phyloP scores from a whole-genome alignment of 2,888 invertebrate genomes.

The Bellardia pandia region DNA sequence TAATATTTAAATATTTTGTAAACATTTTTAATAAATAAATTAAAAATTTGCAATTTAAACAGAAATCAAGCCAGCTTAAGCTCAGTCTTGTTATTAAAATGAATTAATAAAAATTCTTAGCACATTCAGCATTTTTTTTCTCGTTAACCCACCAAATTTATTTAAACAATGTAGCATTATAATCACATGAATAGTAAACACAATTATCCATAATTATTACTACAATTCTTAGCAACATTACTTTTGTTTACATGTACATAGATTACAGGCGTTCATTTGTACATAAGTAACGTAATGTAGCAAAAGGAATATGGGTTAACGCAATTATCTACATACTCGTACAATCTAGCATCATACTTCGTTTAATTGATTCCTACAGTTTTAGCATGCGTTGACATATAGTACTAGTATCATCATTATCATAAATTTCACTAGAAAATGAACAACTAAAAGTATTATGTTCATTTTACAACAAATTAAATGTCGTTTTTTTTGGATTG shows the following conservation, averaged over 20 bases:
- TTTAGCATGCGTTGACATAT: constrained; percentile 24
- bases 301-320: constrained; percentile 29
- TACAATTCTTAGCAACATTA: neutral
- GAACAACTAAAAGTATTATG: neutral
- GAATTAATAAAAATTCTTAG: neutral
- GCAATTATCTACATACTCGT: constrained; percentile 4
- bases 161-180: neutral
- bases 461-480: constrained; percentile 28
- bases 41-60: no score
- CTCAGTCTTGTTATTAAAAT: neutral
- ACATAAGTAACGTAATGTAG: neutral
- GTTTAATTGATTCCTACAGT: constrained; percentile 24
- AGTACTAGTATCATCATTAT: neutral
- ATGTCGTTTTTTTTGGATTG: constrained; percentile 7
- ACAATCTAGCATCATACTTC: constrained; percentile 1
- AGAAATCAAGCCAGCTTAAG: no score
- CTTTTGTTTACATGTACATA: neutral
- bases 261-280: neutral
- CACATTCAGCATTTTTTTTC: neutral
- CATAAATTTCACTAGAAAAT: neutral
- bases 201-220: constrained; percentile 10
- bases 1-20: no score
- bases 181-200: neutral
- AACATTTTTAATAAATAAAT: no score
- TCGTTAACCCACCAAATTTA: neutral